Evolutionary conservation across 2,113 vertebrate species (phyloP).

Genomic region (Hemibagrus wyckioides): DNA sequence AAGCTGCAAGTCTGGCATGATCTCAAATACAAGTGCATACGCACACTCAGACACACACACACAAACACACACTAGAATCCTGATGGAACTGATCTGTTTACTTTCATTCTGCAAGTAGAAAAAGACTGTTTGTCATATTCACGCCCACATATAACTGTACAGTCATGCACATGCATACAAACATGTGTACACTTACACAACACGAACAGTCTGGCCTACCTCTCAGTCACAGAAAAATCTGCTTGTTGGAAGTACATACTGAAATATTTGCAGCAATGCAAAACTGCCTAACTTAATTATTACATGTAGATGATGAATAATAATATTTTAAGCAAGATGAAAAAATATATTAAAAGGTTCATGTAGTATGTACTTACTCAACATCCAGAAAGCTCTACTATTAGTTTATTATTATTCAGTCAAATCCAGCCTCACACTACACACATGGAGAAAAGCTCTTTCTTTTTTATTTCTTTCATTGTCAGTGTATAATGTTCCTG

Average conservation of each 20-base stretch:
- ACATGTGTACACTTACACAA: conserved; percentile 23
- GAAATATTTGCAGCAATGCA: conserved; percentile 7
- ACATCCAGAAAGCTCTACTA: not conserved
- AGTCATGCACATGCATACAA: conserved; percentile 31
- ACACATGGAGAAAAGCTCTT: not conserved
- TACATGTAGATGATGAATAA: not conserved
- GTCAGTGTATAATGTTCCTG: not conserved
- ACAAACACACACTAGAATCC: conserved; percentile 24
- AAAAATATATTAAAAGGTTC: not conserved
- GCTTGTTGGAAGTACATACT: conserved; percentile 23
- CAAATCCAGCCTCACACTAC: not conserved
- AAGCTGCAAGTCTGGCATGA: conserved; percentile 16
- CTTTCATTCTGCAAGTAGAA: conserved; percentile 50
- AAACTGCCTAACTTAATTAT: not conserved
- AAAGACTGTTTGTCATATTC: conserved; percentile 54
- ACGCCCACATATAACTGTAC: conserved; percentile 53
- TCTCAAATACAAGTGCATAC: not conserved
- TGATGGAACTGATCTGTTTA: conserved; percentile 60
- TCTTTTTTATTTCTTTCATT: not conserved
- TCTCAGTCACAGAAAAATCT: conserved; percentile 49
- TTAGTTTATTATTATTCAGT: not conserved
- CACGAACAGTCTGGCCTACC: not conserved
- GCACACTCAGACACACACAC: not conserved
- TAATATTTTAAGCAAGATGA: not conserved
- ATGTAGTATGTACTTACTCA: not conserved